A percentile compares a stretch with the other conserved stretches of the same genome.
Conservation (phyloP, 2,797 vertebrate genomes). For the Orientallactaga sibirica region DNA sequence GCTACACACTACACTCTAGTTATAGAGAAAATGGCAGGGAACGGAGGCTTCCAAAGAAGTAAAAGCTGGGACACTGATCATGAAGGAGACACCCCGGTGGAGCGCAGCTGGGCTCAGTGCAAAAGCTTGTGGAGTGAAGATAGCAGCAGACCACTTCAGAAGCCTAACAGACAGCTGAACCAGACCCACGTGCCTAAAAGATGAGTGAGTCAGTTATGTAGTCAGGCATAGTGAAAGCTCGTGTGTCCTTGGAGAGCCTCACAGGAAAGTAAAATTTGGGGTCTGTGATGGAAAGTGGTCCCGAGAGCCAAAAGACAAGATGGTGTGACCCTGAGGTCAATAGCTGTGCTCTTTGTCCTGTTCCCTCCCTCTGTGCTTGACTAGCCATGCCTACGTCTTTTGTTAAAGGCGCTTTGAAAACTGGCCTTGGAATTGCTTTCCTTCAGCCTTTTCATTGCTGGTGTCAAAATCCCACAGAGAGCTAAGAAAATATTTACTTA, state of each 20-base stretch:
- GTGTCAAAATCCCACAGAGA: slow-evolving; percentile 38
- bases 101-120: background rate
- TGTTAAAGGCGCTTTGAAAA: background rate
- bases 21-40: background rate
- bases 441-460: background rate
- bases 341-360: background rate
- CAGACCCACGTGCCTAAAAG: background rate
- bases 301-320: background rate
- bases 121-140: background rate
- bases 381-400: background rate
- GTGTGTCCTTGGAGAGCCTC: background rate
- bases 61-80: background rate
- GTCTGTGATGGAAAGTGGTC: background rate
- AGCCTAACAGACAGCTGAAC: background rate
- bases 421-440: background rate
- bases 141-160: background rate
- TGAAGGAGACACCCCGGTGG: background rate
- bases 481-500: slow-evolving; percentile 63
- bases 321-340: background rate
- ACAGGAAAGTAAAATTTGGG: background rate
- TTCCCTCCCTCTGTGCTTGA: no score
- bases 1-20: background rate
- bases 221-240: background rate
- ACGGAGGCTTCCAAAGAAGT: background rate
- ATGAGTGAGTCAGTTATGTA: background rate